A percentile compares a stretch with the other conserved stretches of the same genome.
Conservation (phyloP, 1,140 invertebrate genomes). For the Heliconius eleuchia region DNA sequence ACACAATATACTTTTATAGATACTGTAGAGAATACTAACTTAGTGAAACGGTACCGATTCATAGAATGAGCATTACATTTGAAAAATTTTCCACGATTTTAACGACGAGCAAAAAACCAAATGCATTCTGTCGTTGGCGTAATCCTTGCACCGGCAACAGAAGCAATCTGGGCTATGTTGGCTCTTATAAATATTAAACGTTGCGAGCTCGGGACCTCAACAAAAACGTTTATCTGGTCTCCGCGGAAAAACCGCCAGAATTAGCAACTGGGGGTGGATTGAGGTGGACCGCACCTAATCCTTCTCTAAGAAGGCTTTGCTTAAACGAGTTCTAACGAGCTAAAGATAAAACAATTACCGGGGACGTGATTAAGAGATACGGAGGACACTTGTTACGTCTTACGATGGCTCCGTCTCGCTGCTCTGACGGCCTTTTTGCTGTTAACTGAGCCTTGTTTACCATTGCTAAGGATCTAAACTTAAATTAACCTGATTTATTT, state of each 20-base stretch:
- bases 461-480: constrained; percentile 41
- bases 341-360: constrained; percentile 81
- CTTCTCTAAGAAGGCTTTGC: constrained; percentile 81
- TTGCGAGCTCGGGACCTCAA: constrained; percentile 58
- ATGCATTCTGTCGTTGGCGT: constrained; percentile 59
- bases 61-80: constrained; percentile 1
- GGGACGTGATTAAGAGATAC: constrained; percentile 79
- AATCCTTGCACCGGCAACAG: constrained; percentile 68
- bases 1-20: no score
- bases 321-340: constrained; percentile 82
- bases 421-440: constrained; percentile 50
- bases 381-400: constrained; percentile 79
- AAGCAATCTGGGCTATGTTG: constrained; percentile 62
- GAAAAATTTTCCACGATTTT: constrained; percentile 52
- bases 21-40: neutral
- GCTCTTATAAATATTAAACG: constrained; percentile 78
- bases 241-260: constrained; percentile 77
- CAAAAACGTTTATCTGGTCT: constrained; percentile 79
- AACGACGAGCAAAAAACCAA: constrained; percentile 53
- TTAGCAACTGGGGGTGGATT: constrained; percentile 79
- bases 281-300: constrained; percentile 79
- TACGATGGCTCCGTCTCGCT: constrained; percentile 56
- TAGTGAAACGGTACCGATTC: neutral
- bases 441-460: constrained; percentile 44
- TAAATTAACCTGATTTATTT: constrained; percentile 46